Conservation (phyloP, 2,888 invertebrate genomes). For the Osmoderma eremita region DNA sequence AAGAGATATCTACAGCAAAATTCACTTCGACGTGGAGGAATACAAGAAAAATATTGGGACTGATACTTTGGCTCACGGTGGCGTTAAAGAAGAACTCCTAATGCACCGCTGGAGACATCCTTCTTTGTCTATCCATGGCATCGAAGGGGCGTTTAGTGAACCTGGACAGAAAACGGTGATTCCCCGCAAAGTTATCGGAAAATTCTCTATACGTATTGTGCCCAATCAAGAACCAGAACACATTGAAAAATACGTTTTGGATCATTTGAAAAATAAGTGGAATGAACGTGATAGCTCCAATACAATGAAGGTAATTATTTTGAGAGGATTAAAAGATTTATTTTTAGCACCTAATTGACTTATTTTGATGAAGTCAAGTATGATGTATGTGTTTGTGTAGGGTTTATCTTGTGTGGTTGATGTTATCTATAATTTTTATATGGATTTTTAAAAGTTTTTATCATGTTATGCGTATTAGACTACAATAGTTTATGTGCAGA, state of each 20-base stretch:
- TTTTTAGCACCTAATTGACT: no score
- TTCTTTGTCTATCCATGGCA: conserved; percentile 86
- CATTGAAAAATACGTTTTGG: conserved; percentile 81
- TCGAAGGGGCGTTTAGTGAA: conserved; percentile 94
- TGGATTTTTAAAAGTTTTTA: no score
- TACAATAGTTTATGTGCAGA: no score
- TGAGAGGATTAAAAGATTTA: not conserved
- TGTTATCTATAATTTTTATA: no score
- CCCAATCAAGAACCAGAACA: conserved; percentile 89
- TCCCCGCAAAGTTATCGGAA: conserved; percentile 91
- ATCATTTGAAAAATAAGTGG: conserved; percentile 83
- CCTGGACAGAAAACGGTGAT: conserved; percentile 96
- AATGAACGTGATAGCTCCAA: conserved; percentile 85
- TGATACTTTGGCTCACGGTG: conserved; percentile 75
- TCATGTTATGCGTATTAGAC: no score
- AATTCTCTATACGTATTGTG: conserved; percentile 97
- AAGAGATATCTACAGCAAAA: conserved; percentile 77
- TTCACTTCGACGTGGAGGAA: conserved; percentile 86
- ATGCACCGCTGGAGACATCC: conserved; percentile 98
- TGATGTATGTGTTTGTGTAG: no score
- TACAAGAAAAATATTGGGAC: conserved; percentile 81
- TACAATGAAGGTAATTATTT: conserved; percentile 74
- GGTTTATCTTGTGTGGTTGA: no score
- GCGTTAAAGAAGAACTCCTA: conserved; percentile 82
- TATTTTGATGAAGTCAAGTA: no score